Evolutionary conservation across 1,140 invertebrate species (phyloP).

Genomic region (Zophobas morio): DNA sequence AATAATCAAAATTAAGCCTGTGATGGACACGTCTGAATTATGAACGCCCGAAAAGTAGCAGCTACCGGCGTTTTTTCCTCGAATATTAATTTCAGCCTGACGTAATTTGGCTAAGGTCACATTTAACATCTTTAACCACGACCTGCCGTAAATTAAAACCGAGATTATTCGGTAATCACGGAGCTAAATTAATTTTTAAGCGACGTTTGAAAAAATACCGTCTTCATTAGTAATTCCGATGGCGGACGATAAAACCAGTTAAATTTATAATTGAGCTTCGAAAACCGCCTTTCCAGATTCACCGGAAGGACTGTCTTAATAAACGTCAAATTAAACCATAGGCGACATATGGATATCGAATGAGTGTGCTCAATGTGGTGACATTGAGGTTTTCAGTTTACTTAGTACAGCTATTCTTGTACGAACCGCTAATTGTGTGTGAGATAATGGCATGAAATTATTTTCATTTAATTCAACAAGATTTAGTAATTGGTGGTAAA

Average conservation of each 20-base stretch:
- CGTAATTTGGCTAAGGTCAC: not conserved
- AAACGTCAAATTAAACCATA: not conserved
- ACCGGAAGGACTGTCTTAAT: not conserved
- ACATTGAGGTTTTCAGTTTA: no score
- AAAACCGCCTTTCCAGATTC: no score
- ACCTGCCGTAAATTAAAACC: not conserved
- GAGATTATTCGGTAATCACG: not conserved
- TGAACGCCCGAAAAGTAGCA: not conserved
- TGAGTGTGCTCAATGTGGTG: not conserved
- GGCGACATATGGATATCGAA: constrained; percentile 1
- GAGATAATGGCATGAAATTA: no score
- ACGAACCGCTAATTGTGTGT: no score
- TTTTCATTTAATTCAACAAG: no score
- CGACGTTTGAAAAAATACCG: no score
- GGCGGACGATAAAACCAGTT: no score
- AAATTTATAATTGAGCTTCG: not conserved
- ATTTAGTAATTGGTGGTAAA: no score
- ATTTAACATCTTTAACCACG: not conserved
- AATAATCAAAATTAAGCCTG: not conserved
- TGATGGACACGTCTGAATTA: not conserved
- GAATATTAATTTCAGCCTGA: not conserved
- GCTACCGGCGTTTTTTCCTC: not conserved
- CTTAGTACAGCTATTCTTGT: no score
- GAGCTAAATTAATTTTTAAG: no score
- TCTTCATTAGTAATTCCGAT: no score